Evolutionary conservation across 1,140 invertebrate species (phyloP), one percentile per base, ranked within the genome.

Genomic region (Drosophila baimaii): DNA sequence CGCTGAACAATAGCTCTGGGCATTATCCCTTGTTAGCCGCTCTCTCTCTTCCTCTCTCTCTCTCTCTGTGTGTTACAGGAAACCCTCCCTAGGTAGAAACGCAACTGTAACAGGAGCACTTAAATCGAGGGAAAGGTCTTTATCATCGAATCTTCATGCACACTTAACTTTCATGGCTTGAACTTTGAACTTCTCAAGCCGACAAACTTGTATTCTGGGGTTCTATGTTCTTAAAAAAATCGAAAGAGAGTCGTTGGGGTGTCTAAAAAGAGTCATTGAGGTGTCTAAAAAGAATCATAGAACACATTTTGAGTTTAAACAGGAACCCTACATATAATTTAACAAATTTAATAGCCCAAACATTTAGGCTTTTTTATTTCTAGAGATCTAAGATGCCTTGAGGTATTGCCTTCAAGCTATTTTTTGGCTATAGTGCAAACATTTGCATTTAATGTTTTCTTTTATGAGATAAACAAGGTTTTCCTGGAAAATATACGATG

Each of bases 131-230:
- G 8, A 64, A 62, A 29, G n/a, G 35, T 61, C 19, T 59, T 64
- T 61, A 64, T 64, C 61, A 21, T 17, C 25, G 5, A 12, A 64
- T 64, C 61, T 41, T 64, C 25, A 64, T 27, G 61, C 25, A 23
- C 55, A 41, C 55, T 64, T 61, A 61, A 63, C 54, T 59, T 29
- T 10, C 13, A 6, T 13, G 9, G 25, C 13, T 39, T 25, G 61
- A 58, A 21, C 54, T 29, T 41, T 41, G 25, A 59, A 64, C 55
- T 59, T 35, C 33, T 41, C 5, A 29, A 62, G n/a, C 13, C 9
- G n/a, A 8, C 15, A 13, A 39, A 29, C 52, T 31, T 1, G 25
- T 17, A 21, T 41, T 23, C 13, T 41, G 4, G 12, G 27, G 25
- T 29, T 21, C 8, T 55, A 15, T 1, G n/a, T 23, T 23, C 10